Evolutionary conservation across 1,140 invertebrate species (phyloP), one percentile per base, ranked within the genome.

Genomic region (Theocolax elegans): DNA sequence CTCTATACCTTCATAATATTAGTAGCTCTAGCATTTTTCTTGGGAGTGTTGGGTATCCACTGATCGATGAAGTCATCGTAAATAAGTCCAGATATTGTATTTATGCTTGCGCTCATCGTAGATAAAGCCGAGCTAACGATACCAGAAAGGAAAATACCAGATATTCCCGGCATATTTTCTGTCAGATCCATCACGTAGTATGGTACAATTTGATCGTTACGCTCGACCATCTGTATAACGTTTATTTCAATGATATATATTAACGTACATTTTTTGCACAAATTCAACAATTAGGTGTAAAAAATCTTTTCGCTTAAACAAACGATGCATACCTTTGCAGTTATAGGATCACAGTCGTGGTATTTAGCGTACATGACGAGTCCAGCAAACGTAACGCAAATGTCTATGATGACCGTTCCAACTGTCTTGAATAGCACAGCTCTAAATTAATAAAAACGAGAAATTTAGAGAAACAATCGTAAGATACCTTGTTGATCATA

Each of bases 71-170:
- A 87, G 79, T 90, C 89, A 70, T 90, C 87, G 76, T 87, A 87
- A 53, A 88, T 84, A 0, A 88, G 88, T 1, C 88, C 89, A 8
- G 89, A 82, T 29, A 89, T 72, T 3, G 88, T 87, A 73, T 89
- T 90, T 10, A 90, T 75, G 23, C 72, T 74, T 15, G 82, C 78
- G 31, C 81, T 84, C 78, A 85, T 77, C 10, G 82, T 82, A 2
- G 82, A 91, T 29, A 93, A 81, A 17, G 90, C 90, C 6, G 91
- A 91, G 74, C 89, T 90, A 73, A 92, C 92, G 9, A 93, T 85
- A 56, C 90, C 90, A 15, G 91, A 89, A 0, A 92, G 85, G 79
- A 93, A 92, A 13, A 93, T 77, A 51, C 92, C 91, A 1, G 90
- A 89, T 67, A 92, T 77, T 38, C 91, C 90, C 4, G 87, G 87